Evolutionary conservation across 2,888 invertebrate genomes (phyloP), one percentile per base, ranked within the genome.

Genomic region (Lycocerus yunnanus): DNA sequence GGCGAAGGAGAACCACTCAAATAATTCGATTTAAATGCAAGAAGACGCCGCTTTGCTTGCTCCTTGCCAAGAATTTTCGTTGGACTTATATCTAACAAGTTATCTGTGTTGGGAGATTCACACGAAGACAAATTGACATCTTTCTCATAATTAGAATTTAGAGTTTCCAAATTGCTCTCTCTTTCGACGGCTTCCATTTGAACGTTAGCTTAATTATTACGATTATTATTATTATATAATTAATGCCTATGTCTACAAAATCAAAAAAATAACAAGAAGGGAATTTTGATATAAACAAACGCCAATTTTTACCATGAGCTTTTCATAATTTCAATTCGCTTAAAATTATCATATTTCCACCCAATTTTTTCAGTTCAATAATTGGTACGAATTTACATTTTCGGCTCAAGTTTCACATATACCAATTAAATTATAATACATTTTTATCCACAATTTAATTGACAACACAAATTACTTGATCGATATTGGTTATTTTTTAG

Each of bases 31-130:
- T 81, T 81, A 76, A 84, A 86, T 4, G 86, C 85, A 73, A 85
- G 84, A 21, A 86, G 78, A 58, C 86, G 80, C 74, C 83, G 85
- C 77, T 86, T 86, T 4, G 86, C 86, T 75, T 84, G 84, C 59
- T 79, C 79, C 66, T 79, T 81, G 13, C 81, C 80, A 24, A 82
- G 74, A n/a, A 72, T 74, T 78, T 80, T 79, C 20, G 78, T 78
- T 58, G 76, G 71, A 70, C 63, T 75, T 59, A 80, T 69, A 66
- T 77, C 77, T 58, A 77, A 18, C 15, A 77, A 68, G 66, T 77
- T 77, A 60, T 77, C 75, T 14, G 77, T 77, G 69, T 75, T 77
- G 8, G 77, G 74, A 73, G 20, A 58, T 59, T 66, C 18, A 63
- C 16, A 43, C 43, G 43, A 43, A 43, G 43, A 43, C 43, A 43